These are phyloP conservation scores for Mimachlamys varia DNA, from an alignment of 2,888 invertebrate genomes.

Conservation along the genomic window DNA sequence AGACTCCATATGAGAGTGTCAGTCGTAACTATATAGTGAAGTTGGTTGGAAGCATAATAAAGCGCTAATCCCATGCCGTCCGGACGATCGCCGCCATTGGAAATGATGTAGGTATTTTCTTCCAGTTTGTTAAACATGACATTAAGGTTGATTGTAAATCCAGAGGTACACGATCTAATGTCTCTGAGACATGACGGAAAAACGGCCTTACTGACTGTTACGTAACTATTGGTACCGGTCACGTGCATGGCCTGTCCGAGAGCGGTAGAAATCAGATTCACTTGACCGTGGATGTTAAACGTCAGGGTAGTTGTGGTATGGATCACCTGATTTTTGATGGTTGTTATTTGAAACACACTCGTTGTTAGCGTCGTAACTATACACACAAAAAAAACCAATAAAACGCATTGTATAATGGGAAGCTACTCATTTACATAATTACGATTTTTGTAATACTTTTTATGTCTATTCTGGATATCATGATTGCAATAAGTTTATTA, in stretches of 20 bases:
- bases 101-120: slow-evolving; percentile 61
- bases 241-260: slow-evolving; percentile 51
- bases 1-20: slow-evolving; percentile 60
- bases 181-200: slow-evolving; percentile 55
- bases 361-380: slow-evolving; percentile 52
- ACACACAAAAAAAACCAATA: slow-evolving; percentile 36
- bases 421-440: too few species aligned
- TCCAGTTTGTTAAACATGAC: slow-evolving; percentile 55
- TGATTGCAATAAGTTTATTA: too few species aligned
- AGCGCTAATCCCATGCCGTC: slow-evolving; percentile 61
- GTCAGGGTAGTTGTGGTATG: slow-evolving; percentile 53
- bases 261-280: slow-evolving; percentile 43
- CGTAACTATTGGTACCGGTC: slow-evolving; percentile 55
- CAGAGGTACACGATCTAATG: slow-evolving; percentile 56
- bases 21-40: slow-evolving; percentile 64
- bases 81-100: slow-evolving; percentile 61
- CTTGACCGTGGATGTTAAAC: slow-evolving; percentile 57
- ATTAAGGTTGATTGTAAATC: slow-evolving; percentile 60
- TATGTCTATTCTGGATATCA: too few species aligned
- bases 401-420: too few species aligned
- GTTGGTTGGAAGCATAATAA: slow-evolving; percentile 52
- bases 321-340: slow-evolving; percentile 53
- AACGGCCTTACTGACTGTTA: slow-evolving; percentile 50
- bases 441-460: too few species aligned
- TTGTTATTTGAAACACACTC: slow-evolving; percentile 51